A percentile compares a stretch with the other conserved stretches of the same genome.
These are phyloP conservation scores for Cuniculus paca DNA, from an alignment of 2,797 vertebrate genomes.

Conservation along the genomic window DNA sequence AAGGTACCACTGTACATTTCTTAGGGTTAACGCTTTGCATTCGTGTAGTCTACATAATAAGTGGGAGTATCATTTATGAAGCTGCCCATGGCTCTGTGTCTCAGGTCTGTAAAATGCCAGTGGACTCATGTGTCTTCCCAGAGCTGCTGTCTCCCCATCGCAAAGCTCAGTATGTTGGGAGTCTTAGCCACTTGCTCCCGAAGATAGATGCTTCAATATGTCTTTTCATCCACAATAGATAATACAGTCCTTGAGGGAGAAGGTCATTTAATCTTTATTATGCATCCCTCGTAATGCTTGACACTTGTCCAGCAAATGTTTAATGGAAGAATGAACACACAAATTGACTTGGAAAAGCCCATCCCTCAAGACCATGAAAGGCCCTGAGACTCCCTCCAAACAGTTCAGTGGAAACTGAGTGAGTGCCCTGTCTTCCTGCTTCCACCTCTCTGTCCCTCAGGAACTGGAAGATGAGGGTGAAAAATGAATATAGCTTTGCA, in stretches of 20 bases:
- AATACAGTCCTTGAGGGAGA: background rate
- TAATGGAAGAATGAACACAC: background rate
- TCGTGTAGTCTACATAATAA: fast-evolving
- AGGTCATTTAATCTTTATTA: background rate
- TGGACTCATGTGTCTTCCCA: fast-evolving
- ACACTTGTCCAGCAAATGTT: background rate
- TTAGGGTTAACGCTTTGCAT: background rate
- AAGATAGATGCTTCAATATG: background rate
- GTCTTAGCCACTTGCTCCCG: background rate
- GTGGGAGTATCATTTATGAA: background rate
- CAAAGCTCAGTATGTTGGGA: background rate
- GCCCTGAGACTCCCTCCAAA: background rate
- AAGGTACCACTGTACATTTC: background rate
- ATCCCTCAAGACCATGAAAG: background rate
- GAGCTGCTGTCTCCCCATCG: background rate
- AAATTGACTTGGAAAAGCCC: background rate
- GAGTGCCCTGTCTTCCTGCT: background rate
- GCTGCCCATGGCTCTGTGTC: too few relatives aligned
- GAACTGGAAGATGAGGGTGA: background rate
- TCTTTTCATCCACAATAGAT: background rate
- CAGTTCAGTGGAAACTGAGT: background rate
- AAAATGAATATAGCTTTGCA: background rate
- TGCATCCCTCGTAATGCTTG: background rate
- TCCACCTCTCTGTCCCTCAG: background rate
- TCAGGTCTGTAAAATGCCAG: background rate